These are phyloP conservation scores for Sylvilagus floridanus DNA, from an alignment of 2,797 vertebrate species.

Conservation along the genomic window DNA sequence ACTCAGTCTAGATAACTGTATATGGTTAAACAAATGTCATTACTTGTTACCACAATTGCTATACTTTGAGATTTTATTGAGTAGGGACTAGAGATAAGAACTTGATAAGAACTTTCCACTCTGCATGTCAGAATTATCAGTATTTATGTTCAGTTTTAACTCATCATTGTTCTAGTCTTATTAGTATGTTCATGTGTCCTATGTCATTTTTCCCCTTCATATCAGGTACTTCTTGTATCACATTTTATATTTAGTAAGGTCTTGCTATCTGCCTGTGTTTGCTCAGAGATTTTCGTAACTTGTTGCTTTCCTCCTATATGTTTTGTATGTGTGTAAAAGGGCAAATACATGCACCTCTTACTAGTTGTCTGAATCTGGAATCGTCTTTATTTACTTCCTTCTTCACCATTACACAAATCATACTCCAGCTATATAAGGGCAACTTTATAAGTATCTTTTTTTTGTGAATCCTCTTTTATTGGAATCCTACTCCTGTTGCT, in stretches of 20 bases:
- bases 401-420: background rate
- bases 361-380: background rate
- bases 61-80: background rate
- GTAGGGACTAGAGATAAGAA: background rate
- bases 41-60: background rate
- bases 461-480: constrained; percentile 16
- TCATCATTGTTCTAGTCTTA: background rate
- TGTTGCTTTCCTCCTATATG: background rate
- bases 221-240: background rate
- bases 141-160: constrained; percentile 37
- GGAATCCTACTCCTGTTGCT: background rate
- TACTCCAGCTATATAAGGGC: background rate
- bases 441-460: background rate
- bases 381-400: constrained; percentile 5
- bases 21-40: background rate
- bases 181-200: background rate
- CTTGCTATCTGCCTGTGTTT: background rate
- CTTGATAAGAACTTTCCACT: background rate
- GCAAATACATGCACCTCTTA: background rate
- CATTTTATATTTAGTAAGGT: background rate
- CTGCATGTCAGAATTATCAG: constrained; percentile 9
- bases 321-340: background rate
- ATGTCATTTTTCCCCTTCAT: background rate
- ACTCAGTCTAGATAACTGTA: background rate
- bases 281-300: constrained; percentile 23